Evolutionary conservation across 2,113 vertebrate species (phyloP), one percentile per base, ranked within the genome.

Genomic region (Athene noctua): DNA sequence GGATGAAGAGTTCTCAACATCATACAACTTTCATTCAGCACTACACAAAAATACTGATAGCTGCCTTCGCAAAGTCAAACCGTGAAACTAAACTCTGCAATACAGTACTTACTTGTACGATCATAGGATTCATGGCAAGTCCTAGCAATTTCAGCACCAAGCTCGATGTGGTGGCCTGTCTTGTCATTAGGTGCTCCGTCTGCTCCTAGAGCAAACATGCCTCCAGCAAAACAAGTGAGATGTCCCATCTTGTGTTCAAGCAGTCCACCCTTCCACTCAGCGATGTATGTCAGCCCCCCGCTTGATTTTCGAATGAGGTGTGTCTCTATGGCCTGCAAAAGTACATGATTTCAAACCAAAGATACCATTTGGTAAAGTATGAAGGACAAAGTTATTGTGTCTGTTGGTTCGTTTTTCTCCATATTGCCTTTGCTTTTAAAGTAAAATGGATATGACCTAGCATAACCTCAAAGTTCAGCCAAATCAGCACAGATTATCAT

Each of bases 241-340:
- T 99, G 99, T 17, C 99, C 99, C 99, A 99, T 99, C 98, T 99
- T 99, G 81, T 99, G 99, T 49, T 99, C 99, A 30, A 99, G 98
- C 22, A 99, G 98, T 6, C 99, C 99, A 1, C 99, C 99, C 96
- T 99, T 99, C 99, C 99, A 99, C 97, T 99, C 99, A 0, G 99
- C 99, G 4, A 99, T 99, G 98, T 99, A 99, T 2, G 98, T 99
- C 88, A 99, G 98, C 11, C 99, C 99, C 3, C 98, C 93, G 3
- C 98, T 99, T 1, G 99, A 99, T 97, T 98, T 99, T 51, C 99
- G 98, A 91, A 99, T 99, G 96, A 99, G 98, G 97, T 98, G 99
- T 46, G 98, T 99, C 96, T 99, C 99, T 42, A 99, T 99, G 21
- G 99, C 99, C 99, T 99, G 97, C 34, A 75, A 86, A 94, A 81